Percentiles rank a stretch among this genome's conserved stretches.
phyloP scores from a whole-genome alignment of 2,797 vertebrate genomes.

The Gallirallus australis region DNA sequence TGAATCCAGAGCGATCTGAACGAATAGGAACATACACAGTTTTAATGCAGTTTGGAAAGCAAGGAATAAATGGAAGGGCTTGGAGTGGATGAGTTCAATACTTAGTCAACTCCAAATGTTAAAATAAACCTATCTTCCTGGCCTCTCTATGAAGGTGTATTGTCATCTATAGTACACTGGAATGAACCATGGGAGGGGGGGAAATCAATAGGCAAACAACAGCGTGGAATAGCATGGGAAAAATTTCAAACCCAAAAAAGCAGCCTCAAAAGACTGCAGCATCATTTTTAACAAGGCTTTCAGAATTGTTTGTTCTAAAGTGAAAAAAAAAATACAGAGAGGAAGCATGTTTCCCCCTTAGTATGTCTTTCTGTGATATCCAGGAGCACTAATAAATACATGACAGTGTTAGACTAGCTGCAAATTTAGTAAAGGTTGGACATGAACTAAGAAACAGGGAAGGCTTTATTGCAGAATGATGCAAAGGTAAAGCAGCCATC shows the following conservation, averaged over 20 bases:
- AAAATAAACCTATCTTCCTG: not conserved
- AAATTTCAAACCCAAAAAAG: not conserved
- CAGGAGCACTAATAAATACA: not conserved
- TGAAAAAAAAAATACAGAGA: not conserved
- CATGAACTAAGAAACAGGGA: not conserved
- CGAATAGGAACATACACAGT: not conserved
- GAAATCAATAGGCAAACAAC: not conserved
- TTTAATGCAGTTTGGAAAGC: not conserved
- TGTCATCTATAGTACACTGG: not conserved
- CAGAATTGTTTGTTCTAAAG: not conserved
- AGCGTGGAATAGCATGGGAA: not conserved
- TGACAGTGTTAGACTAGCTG: not conserved
- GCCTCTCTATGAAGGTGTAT: fast-evolving
- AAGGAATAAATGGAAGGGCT: not conserved
- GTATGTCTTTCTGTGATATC: fast-evolving
- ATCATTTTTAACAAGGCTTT: not conserved
- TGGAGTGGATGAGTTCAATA: not conserved
- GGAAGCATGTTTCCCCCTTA: not conserved
- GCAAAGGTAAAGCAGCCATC: not conserved
- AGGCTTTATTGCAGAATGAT: not conserved
- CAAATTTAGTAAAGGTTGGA: not conserved
- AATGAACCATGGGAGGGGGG: not conserved
- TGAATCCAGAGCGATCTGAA: not conserved
- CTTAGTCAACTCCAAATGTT: not conserved
- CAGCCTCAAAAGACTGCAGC: not conserved